Conservation (phyloP, 2,888 invertebrate species). For the Cheilosia urbana region DNA sequence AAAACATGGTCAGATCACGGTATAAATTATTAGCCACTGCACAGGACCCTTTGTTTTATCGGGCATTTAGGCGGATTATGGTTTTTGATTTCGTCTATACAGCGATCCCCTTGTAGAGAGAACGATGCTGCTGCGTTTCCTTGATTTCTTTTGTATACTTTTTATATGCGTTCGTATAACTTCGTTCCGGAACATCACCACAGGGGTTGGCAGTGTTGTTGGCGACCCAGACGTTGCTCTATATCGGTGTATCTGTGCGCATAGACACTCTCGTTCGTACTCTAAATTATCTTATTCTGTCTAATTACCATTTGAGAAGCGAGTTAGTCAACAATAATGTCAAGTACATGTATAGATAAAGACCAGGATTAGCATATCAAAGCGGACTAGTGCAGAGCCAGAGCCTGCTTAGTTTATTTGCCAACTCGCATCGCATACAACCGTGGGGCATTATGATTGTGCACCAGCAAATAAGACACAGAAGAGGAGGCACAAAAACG, state of each 20-base stretch:
- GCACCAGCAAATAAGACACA: slow-evolving; percentile 65
- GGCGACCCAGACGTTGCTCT: slow-evolving; percentile 69
- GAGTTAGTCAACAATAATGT: slow-evolving; percentile 76
- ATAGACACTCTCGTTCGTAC: slow-evolving; percentile 67
- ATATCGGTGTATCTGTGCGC: slow-evolving; percentile 43
- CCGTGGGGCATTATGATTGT: slow-evolving; percentile 74
- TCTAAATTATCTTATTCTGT: slow-evolving; percentile 74
- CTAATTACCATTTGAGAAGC: slow-evolving; percentile 75
- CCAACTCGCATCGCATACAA: slow-evolving; percentile 68
- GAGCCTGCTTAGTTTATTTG: slow-evolving; percentile 68
- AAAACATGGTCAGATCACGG: slow-evolving; percentile 79
- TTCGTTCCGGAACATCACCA: slow-evolving; percentile 17
- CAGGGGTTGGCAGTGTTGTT: slow-evolving; percentile 21
- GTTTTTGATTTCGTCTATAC: slow-evolving; percentile 13
- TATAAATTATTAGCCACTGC: slow-evolving; percentile 80
- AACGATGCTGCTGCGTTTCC: not conserved
- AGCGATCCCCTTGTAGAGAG: not conserved
- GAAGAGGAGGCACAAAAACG: slow-evolving; percentile 41
- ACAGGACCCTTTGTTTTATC: slow-evolving; percentile 59
- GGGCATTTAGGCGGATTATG: slow-evolving; percentile 60
- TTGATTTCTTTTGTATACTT: slow-evolving; percentile 1
- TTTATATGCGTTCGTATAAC: not conserved
- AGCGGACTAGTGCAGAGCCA: slow-evolving; percentile 63
- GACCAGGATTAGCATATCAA: slow-evolving; percentile 75
- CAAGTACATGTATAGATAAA: slow-evolving; percentile 72